These are phyloP conservation scores for Lophochroa leadbeateri DNA, from an alignment of 2,113 vertebrate genomes.

Conservation along the genomic window DNA sequence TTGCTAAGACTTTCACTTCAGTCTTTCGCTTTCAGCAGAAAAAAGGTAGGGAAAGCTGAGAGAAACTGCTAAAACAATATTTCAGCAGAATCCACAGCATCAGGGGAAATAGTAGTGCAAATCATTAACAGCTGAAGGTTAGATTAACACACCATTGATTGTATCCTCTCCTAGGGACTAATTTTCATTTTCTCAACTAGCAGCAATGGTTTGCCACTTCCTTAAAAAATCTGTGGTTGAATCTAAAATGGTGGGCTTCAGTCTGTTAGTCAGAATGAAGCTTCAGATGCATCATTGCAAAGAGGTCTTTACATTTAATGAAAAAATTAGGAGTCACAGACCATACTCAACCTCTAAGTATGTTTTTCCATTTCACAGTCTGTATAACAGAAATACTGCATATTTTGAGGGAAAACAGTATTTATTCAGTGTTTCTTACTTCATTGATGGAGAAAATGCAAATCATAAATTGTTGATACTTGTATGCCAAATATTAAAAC, in stretches of 20 bases:
- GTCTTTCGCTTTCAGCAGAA: slow-evolving; percentile 33
- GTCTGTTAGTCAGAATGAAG: slow-evolving; percentile 52
- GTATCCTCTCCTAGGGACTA: slow-evolving; percentile 73
- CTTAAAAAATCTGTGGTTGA: slow-evolving; percentile 62
- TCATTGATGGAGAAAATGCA: slow-evolving; percentile 27
- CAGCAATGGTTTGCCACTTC: slow-evolving; percentile 65
- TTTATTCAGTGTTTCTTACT: slow-evolving; percentile 52
- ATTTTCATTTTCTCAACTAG: slow-evolving; percentile 75
- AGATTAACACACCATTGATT: slow-evolving; percentile 75
- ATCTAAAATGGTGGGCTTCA: slow-evolving; percentile 46
- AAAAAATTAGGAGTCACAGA: slow-evolving; percentile 46
- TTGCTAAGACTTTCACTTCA: slow-evolving; percentile 31
- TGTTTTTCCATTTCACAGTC: slow-evolving; percentile 56
- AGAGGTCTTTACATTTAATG: slow-evolving; percentile 42
- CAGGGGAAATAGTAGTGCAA: slow-evolving; percentile 68
- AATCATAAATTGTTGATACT: slow-evolving; percentile 6
- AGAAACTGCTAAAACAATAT: slow-evolving; percentile 73
- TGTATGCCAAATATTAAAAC: background rate
- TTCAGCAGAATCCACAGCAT: slow-evolving; percentile 65
- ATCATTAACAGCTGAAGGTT: slow-evolving; percentile 81
- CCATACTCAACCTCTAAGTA: slow-evolving; percentile 11
- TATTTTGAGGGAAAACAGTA: slow-evolving; percentile 27
- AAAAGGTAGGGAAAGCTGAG: slow-evolving; percentile 49
- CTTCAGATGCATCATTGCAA: slow-evolving; percentile 43
- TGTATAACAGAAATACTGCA: slow-evolving; percentile 16